Base-by-base conservation (phyloP, 2,113 vertebrate species). In the Microtus ochrogaster region DNA sequence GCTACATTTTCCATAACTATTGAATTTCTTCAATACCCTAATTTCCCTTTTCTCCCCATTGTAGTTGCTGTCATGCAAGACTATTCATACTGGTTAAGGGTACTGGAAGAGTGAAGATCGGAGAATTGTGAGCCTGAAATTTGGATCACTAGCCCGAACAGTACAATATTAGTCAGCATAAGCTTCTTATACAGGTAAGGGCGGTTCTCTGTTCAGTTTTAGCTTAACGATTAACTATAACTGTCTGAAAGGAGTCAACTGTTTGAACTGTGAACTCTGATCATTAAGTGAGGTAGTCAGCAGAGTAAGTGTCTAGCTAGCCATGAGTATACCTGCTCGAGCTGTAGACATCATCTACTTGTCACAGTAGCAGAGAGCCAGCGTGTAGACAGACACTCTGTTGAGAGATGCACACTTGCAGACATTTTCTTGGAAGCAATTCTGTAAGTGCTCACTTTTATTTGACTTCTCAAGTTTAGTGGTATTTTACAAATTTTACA, bases 181-280 rank as follows among this genome's bases (percentile, higher is more conserved):
- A 96, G 89, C 87, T 92, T 63, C 92, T 92, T 17, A 30, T 41
- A 88, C 87, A 97, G 97, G 97, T 97, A 97, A 97, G 97, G 82
- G 13, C 63, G 70, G 91, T 92, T 65, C 79, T 47, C 91, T 90
- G 83, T 81, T 95, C 39, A 95, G 52, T 94, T 95, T 72, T 94
- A 92, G 33, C 24, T 96, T 95, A 83, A 94, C 96, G 94, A 55
- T 93, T 92, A 91, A 89, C 14, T 92, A 30, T 41, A 70, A 90
- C 83, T 89, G 90, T 73, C 28, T 83, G 68, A 96, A 6, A 95
- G 44, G 55, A 82, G 24, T 90, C 82, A 83, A 76, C n/a, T 86
- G 26, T 88, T 94, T 86, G 47, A 47, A 66, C 66, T 91, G 89
- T 94, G 55, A 91, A 92, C 91, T 70, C 21, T 77, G 55, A 94